Evolutionary conservation across 2,797 vertebrate genomes (phyloP), one percentile per base, ranked within the genome.

Genomic region (Dromococcyx pavoninus): DNA sequence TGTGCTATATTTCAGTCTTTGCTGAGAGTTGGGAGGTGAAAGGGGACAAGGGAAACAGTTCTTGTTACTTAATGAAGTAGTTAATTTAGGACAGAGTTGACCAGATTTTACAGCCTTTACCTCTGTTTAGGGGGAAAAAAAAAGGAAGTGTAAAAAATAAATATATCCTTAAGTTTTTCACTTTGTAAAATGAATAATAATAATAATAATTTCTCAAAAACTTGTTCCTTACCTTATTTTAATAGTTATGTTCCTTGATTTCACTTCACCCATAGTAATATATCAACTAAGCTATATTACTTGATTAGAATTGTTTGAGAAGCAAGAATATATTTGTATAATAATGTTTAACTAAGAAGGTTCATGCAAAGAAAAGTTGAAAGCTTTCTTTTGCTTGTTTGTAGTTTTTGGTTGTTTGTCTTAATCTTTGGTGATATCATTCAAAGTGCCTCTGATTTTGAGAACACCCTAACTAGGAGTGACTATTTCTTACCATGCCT

Each of bases 361-460:
- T 37, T 54, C 4, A 11, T 24, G 17, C 4, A 67, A 64, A 83
- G 13, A 41, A 53, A 71, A 71, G 32, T 12, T 28, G 53, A 21
- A 44, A 43, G 2, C 8, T 51, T 79, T 70, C 4, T 57, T 88
- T 81, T 18, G 9, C 33, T 79, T 1, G 0, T 37, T 65, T 25
- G 2, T 44, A 27, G 1, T 3, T 9, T 24, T 50, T 16, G 3
- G 1, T 28, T 41, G 18, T 44, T 81, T 58, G 3, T 27, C 9
- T 43, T 56, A 64, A 9, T 19, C 6, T 58, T 91, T 62, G 9
- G 13, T 62, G 8, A 13, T 24, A 62, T 23, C 6, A 13, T 81
- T 74, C 15, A 66, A 5, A 8, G 7, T 35, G 3, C 9, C 71
- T 84, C 32, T 30, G 5, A 53, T 65, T 93, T 41, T 21, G 32